Percentiles rank a stretch among this genome's conserved stretches.
Conservation (phyloP, 2,888 invertebrate genomes). For the Pollenia angustigena region DNA sequence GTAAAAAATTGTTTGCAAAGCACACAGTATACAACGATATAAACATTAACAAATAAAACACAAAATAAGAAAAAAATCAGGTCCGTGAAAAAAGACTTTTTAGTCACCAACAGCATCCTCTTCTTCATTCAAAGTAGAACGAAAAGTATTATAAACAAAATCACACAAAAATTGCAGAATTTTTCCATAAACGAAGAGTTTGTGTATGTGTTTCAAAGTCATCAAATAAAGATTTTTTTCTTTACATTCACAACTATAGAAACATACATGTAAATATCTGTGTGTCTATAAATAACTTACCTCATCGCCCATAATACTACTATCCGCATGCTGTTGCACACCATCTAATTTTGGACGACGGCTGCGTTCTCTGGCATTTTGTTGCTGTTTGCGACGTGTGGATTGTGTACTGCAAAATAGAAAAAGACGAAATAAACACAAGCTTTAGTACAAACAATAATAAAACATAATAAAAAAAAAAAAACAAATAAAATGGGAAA, state of each 20-base stretch:
- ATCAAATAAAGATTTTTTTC: conserved; percentile 28
- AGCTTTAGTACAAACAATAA: background rate
- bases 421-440: background rate
- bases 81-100: background rate
- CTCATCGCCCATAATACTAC: conserved; percentile 84
- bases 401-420: conserved; percentile 78
- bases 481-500: conserved; percentile 62
- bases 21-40: background rate
- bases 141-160: background rate
- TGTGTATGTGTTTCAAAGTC: background rate
- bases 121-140: background rate
- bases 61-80: background rate
- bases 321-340: conserved; percentile 82
- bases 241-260: background rate
- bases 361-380: conserved; percentile 81
- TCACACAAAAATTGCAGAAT: background rate
- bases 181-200: background rate
- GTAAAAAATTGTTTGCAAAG: background rate
- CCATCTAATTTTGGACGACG: conserved; percentile 83
- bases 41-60: background rate
- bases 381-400: conserved; percentile 81
- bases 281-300: conserved; percentile 76
- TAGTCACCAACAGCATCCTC: background rate
- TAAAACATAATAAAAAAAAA: background rate
- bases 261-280: no score